A percentile compares a stretch with the other conserved stretches of the same genome.
phyloP scores from a whole-genome alignment of 2,113 vertebrate genomes.

The Puffinus mauretanicus region DNA sequence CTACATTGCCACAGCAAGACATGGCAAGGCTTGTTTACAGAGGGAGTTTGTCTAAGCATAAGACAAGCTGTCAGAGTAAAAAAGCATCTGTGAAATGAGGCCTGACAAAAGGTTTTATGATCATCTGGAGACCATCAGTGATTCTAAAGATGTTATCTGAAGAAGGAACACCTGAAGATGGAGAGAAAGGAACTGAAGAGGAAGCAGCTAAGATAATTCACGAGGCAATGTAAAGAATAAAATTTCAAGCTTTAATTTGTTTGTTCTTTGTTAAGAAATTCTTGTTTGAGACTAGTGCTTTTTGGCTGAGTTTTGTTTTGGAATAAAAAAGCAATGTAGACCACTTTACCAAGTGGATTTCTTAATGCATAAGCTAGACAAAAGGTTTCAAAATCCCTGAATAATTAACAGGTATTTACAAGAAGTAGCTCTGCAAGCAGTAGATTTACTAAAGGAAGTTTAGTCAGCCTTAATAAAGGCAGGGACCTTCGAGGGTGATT shows the following conservation, averaged over 20 bases:
- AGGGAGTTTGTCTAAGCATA: not conserved
- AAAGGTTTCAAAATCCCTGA: conserved; percentile 10
- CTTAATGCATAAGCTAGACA: not conserved
- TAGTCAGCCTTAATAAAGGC: not conserved
- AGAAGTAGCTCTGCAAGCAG: not conserved
- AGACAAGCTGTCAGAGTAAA: not conserved
- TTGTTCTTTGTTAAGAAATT: not conserved
- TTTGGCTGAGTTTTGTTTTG: not conserved
- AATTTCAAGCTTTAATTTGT: not conserved
- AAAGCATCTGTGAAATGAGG: not conserved
- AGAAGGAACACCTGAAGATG: not conserved
- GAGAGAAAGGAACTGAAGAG: not conserved
- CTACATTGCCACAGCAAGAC: not conserved
- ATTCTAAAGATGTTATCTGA: not conserved
- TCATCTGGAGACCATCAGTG: not conserved
- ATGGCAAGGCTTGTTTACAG: not conserved
- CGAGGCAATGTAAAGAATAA: not conserved
- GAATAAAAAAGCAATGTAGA: not conserved
- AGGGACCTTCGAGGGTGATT: not conserved
- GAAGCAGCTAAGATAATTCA: not conserved
- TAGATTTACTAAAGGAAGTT: not conserved
- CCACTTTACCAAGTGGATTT: not conserved
- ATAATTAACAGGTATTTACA: conserved; percentile 7
- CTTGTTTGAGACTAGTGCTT: not conserved
- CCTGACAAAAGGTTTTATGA: conserved; percentile 22